These are phyloP conservation scores for Coranthus polyacanthus DNA, from an alignment of 2,797 vertebrate genomes.

Conservation along the genomic window DNA sequence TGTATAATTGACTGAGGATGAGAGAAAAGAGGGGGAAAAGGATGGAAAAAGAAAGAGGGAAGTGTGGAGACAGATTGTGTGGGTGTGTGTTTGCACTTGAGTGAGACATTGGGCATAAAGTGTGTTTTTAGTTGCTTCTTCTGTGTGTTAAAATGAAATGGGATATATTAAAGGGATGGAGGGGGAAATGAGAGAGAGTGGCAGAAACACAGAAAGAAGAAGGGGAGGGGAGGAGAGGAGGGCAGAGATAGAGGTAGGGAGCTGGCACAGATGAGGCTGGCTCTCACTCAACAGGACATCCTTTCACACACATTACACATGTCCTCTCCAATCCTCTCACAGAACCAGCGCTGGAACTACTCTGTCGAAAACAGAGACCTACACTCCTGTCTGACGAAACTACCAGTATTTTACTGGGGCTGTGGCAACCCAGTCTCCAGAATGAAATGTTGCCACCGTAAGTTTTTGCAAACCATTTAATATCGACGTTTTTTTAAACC, in stretches of 20 bases:
- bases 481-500: too few relatives aligned
- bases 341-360: slow-evolving; percentile 55
- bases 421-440: slow-evolving; percentile 1
- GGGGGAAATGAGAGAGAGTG: slow-evolving; percentile 21
- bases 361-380: slow-evolving; percentile 47
- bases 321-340: slow-evolving; percentile 78
- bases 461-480: too few relatives aligned
- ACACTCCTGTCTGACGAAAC: slow-evolving; percentile 56
- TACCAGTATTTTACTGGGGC: slow-evolving; percentile 50
- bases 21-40: slow-evolving; percentile 52
- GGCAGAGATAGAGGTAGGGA: slow-evolving; percentile 57
- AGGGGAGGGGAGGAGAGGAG: slow-evolving; percentile 5
- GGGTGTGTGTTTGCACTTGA: slow-evolving; percentile 67
- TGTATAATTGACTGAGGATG: slow-evolving; percentile 85
- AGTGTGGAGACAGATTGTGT: slow-evolving; percentile 57
- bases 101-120: slow-evolving; percentile 53
- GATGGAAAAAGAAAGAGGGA: slow-evolving; percentile 29
- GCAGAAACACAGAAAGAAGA: slow-evolving; percentile 28
- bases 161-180: slow-evolving; percentile 45
- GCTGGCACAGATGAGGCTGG: slow-evolving; percentile 73
- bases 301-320: slow-evolving; percentile 83
- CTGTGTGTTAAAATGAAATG: slow-evolving; percentile 49
- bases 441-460: too few relatives aligned
- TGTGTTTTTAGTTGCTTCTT: slow-evolving; percentile 53
- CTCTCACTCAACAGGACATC: slow-evolving; percentile 78